phyloP scores from a whole-genome alignment of 2,888 invertebrate genomes.

The Ellobium chinense region DNA sequence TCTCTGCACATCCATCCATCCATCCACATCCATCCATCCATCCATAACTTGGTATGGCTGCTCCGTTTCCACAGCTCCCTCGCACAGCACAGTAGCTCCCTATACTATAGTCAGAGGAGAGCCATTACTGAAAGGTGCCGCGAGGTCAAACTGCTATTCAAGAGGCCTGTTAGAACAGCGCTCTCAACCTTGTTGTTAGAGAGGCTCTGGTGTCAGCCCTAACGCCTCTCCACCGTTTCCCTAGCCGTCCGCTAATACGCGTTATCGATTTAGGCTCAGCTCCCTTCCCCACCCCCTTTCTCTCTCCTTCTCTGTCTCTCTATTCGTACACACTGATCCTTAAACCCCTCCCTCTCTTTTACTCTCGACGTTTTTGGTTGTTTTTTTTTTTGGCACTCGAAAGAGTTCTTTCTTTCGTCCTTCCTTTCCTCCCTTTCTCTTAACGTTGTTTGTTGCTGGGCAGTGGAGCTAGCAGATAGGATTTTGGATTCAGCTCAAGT shows the following conservation, averaged over 20 bases:
- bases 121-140: conserved; percentile 28
- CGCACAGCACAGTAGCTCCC: neutral
- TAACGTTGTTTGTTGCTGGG: too few species aligned
- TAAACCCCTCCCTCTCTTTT: neutral
- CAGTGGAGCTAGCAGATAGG: neutral
- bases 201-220: neutral
- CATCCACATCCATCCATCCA: too few species aligned
- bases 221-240: neutral
- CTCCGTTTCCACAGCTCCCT: too few species aligned
- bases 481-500: neutral
- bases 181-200: neutral
- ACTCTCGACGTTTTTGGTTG: too few species aligned
- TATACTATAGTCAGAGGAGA: neutral
- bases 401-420: too few species aligned
- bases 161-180: neutral
- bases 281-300: neutral
- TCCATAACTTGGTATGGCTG: too few species aligned
- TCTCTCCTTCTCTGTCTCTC: neutral
- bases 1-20: too few species aligned
- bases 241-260: neutral
- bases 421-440: too few species aligned
- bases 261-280: neutral
- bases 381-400: too few species aligned
- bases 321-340: neutral
- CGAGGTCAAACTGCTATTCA: conserved; percentile 35